phyloP scores from a whole-genome alignment of 1,140 invertebrate genomes.

The Trichomalopsis sarcophagae region DNA sequence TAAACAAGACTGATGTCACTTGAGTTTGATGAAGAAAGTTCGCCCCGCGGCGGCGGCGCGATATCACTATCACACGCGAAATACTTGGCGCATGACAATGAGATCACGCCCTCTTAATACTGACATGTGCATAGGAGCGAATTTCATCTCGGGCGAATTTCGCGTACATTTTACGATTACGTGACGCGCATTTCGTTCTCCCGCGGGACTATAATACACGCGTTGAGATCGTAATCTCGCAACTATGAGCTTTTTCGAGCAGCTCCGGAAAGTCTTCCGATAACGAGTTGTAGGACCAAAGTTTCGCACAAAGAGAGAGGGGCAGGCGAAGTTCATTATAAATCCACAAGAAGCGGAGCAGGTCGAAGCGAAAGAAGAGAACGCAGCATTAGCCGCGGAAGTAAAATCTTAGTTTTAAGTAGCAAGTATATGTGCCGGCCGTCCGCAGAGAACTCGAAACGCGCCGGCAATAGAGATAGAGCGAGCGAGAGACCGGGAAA shows the following conservation, averaged over 20 bases:
- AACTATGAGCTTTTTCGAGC: constrained; percentile 13
- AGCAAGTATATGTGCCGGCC: constrained; percentile 39
- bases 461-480: not conserved
- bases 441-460: constrained; percentile 15
- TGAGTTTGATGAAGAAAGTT: constrained; percentile 53
- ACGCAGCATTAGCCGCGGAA: constrained; percentile 30
- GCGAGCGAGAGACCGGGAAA: constrained; percentile 21
- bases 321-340: constrained; percentile 47
- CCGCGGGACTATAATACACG: not conserved
- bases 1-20: constrained; percentile 52
- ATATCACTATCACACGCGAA: constrained; percentile 51
- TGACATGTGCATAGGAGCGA: constrained; percentile 36
- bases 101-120: constrained; percentile 47
- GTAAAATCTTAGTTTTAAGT: constrained; percentile 49
- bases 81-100: constrained; percentile 52
- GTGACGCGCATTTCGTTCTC: constrained; percentile 7
- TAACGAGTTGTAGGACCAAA: not conserved
- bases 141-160: constrained; percentile 41
- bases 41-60: constrained; percentile 31
- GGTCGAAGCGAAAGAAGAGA: not conserved
- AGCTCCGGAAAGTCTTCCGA: not conserved
- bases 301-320: not conserved
- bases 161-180: constrained; percentile 44
- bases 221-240: constrained; percentile 23
- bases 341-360: constrained; percentile 7